Conservation (phyloP, 2,888 invertebrate species). For the Tinea pellionella region DNA sequence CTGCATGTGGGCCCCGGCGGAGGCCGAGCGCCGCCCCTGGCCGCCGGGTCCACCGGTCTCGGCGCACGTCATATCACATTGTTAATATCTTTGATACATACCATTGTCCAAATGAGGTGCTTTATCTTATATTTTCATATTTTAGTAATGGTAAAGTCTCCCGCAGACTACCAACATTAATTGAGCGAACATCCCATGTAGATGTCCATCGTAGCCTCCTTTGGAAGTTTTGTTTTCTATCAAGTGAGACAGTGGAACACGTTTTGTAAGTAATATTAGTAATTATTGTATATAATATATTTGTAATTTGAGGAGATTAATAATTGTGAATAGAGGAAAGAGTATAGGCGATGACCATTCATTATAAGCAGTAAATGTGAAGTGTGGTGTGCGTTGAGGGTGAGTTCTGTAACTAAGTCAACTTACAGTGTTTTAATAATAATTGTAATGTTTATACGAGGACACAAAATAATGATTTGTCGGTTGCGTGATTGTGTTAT, state of each 20-base stretch:
- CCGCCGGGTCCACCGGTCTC: conserved; percentile 44
- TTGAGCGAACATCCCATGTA: not conserved
- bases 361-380: conserved; percentile 43
- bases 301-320: conserved; percentile 66
- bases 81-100: conserved; percentile 71
- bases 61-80: conserved; percentile 66
- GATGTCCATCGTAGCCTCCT: conserved; percentile 27
- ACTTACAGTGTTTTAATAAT: conserved; percentile 63
- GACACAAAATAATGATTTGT: conserved; percentile 65
- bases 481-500: conserved; percentile 75
- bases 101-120: conserved; percentile 71
- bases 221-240: conserved; percentile 42
- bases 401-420: conserved; percentile 60
- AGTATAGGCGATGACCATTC: conserved; percentile 61
- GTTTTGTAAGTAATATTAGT: conserved; percentile 64
- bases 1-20: conserved; percentile 25
- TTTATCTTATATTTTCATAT: conserved; percentile 71
- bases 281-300: conserved; percentile 68
- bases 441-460: conserved; percentile 68
- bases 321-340: conserved; percentile 39
- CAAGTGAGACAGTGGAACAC: conserved; percentile 34
- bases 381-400: conserved; percentile 52
- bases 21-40: conserved; percentile 41
- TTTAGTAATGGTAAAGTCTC: conserved; percentile 70
- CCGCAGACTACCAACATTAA: conserved; percentile 31